Evolutionary conservation across 2,888 invertebrate species (phyloP).

Genomic region (Fissipunctia ypsillon): DNA sequence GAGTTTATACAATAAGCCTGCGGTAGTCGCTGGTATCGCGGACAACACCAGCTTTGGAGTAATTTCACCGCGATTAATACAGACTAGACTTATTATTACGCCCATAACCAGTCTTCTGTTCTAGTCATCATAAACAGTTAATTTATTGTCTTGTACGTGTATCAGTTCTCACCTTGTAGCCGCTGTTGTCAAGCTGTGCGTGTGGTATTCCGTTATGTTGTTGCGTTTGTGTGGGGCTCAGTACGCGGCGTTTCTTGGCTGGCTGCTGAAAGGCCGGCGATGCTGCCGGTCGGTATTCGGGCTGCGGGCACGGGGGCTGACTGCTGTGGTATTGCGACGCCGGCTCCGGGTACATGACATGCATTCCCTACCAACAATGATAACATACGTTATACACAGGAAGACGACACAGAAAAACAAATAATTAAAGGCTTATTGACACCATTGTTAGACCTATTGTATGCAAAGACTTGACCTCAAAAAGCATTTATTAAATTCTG

Average conservation of each 20-base stretch:
- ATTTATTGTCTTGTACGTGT: constrained; percentile 26
- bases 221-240: constrained; percentile 79
- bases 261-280: constrained; percentile 85
- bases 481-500: constrained; percentile 44
- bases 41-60: not conserved
- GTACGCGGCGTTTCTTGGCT: constrained; percentile 85
- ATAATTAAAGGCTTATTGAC: not conserved
- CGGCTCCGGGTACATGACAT: constrained; percentile 95
- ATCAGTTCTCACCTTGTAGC: constrained; percentile 81
- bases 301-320: constrained; percentile 83
- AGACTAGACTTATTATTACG: constrained; percentile 17
- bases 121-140: constrained; percentile 37
- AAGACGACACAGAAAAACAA: not conserved
- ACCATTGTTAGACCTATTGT: not conserved
- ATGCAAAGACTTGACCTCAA: not conserved
- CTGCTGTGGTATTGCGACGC: constrained; percentile 87
- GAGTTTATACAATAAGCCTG: not conserved
- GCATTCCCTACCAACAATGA: constrained; percentile 92
- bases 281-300: constrained; percentile 82
- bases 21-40: not conserved
- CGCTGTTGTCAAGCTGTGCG: constrained; percentile 77
- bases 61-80: not conserved
- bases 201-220: constrained; percentile 71
- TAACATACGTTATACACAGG: constrained; percentile 38
- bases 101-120: constrained; percentile 7